phyloP scores from a whole-genome alignment of 2,797 vertebrate genomes.

The Muraenolepis orangiensis region DNA sequence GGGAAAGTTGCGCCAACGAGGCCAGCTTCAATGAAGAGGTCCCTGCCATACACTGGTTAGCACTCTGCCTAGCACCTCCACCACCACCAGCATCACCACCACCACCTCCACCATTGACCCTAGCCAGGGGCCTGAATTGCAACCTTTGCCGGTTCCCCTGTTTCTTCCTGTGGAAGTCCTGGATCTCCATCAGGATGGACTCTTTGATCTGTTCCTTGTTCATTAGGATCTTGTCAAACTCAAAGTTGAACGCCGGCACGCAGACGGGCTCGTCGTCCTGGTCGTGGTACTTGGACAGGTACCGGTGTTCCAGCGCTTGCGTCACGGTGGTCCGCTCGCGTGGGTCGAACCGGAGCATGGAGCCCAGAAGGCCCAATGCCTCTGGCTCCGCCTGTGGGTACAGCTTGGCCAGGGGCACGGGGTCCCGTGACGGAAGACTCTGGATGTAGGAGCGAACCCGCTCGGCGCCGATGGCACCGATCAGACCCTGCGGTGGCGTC shows the following conservation, averaged over 20 bases:
- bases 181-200: conserved; percentile 89
- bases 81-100: conserved; percentile 4
- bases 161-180: conserved; percentile 84
- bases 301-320: conserved; percentile 84
- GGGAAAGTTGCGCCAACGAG: not conserved
- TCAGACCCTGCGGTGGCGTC: conserved; percentile 81
- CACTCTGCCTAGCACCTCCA: not conserved
- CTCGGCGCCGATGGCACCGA: conserved; percentile 83
- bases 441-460: conserved; percentile 86
- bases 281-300: conserved; percentile 90
- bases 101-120: conserved; percentile 38
- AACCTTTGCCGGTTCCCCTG: conserved; percentile 80
- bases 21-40: not conserved
- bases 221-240: conserved; percentile 81
- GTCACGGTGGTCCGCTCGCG: conserved; percentile 79
- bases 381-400: conserved; percentile 81
- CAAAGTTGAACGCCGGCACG: conserved; percentile 90
- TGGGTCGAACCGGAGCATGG: conserved; percentile 86
- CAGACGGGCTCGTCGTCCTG: conserved; percentile 90
- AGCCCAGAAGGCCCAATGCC: conserved; percentile 78
- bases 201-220: conserved; percentile 88
- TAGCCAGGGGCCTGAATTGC: conserved; percentile 79
- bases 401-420: conserved; percentile 79
- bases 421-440: conserved; percentile 79
- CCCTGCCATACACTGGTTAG: not conserved